phyloP scores from a whole-genome alignment of 2,888 invertebrate species.

The Zaprionus bogoriensis region DNA sequence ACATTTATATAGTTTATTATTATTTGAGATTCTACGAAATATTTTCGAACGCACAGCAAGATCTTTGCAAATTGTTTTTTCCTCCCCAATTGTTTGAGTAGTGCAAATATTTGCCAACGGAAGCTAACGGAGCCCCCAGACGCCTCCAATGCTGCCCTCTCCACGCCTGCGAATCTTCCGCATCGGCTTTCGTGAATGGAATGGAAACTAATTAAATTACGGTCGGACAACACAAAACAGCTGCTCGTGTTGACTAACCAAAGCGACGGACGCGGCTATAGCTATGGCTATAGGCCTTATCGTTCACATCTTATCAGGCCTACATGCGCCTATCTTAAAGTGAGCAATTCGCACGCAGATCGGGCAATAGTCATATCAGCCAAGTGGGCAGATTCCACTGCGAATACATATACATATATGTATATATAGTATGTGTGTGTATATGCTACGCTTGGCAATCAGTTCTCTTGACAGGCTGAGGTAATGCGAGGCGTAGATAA shows the following conservation, averaged over 20 bases:
- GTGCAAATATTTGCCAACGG: slow-evolving; percentile 62
- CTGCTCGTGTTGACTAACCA: slow-evolving; percentile 40
- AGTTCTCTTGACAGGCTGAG: neutral
- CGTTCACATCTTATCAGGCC: slow-evolving; percentile 43
- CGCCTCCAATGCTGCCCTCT: slow-evolving; percentile 28
- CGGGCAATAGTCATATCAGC: slow-evolving; percentile 13
- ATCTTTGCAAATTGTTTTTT: slow-evolving; percentile 66
- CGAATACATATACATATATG: no score
- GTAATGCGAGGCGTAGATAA: neutral
- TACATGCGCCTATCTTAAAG: slow-evolving; percentile 11
- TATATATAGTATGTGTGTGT: no score
- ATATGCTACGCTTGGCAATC: neutral
- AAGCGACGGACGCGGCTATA: neutral
- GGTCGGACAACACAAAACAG: slow-evolving; percentile 8
- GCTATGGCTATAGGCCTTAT: slow-evolving; percentile 19
- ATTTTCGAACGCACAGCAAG: slow-evolving; percentile 21
- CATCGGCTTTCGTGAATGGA: slow-evolving; percentile 25
- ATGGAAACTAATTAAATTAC: slow-evolving; percentile 44
- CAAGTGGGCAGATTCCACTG: slow-evolving; percentile 19
- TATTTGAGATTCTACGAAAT: neutral
- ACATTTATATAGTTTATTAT: no score
- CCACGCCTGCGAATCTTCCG: slow-evolving; percentile 39
- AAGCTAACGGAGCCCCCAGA: slow-evolving; percentile 41
- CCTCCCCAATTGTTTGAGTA: slow-evolving; percentile 56
- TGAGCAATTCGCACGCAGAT: slow-evolving; percentile 11